These are phyloP conservation scores for Leuctra nigra DNA, from an alignment of 2,888 invertebrate genomes.

Conservation along the genomic window DNA sequence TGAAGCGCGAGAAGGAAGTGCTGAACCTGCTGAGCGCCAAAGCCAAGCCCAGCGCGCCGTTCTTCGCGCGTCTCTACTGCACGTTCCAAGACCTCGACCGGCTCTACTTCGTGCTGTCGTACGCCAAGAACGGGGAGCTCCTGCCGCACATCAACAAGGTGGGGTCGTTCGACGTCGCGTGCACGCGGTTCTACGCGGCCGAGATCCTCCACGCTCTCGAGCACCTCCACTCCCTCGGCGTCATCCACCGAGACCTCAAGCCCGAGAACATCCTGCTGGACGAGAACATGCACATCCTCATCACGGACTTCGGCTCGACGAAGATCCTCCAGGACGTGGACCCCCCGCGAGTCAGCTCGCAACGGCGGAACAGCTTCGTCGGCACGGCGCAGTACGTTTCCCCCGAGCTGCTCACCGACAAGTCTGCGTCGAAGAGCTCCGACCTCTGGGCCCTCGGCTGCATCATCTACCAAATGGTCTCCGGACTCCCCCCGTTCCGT, in stretches of 20 bases:
- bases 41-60: conserved; percentile 56
- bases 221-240: conserved; percentile 78
- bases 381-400: conserved; percentile 99
- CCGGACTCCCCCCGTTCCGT: conserved; percentile 87
- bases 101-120: conserved; percentile 92
- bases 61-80: conserved; percentile 89
- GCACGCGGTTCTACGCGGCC: conserved; percentile 89
- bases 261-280: conserved; percentile 96
- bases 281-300: conserved; percentile 91
- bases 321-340: conserved; percentile 56
- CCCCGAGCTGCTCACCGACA: conserved; percentile 86
- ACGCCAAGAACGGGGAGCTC: conserved; percentile 92
- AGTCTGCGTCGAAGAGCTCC: conserved; percentile 62
- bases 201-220: conserved; percentile 90
- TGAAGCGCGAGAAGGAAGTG: conserved; percentile 91
- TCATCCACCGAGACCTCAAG: conserved; percentile 91
- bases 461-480: conserved; percentile 94
- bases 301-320: conserved; percentile 96
- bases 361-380: conserved; percentile 74
- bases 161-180: conserved; percentile 81
- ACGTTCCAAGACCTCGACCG: conserved; percentile 93
- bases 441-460: conserved; percentile 98
- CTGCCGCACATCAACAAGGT: conserved; percentile 85
- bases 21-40: conserved; percentile 71
- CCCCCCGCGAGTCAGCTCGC: conserved; percentile 8